Conservation (phyloP, 2,888 invertebrate genomes). For the Caenorhabditis doughertyi region DNA sequence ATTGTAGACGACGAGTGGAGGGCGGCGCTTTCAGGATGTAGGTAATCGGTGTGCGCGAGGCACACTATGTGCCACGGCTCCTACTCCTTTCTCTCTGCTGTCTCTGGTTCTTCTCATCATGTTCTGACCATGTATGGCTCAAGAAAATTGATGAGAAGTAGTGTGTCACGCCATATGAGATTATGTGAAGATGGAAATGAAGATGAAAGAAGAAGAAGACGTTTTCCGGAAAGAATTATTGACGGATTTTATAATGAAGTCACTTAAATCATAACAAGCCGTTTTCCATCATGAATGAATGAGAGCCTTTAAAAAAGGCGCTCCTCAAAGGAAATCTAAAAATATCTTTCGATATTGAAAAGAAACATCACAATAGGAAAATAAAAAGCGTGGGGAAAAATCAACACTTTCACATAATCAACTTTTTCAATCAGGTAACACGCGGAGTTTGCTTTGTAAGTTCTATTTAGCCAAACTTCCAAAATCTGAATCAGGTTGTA, state of each 20-base stretch:
- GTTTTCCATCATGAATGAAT: too few relatives aligned
- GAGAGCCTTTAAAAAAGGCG: too few relatives aligned
- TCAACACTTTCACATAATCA: too few relatives aligned
- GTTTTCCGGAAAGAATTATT: constrained; percentile 12
- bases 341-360: too few relatives aligned
- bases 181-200: constrained; percentile 41
- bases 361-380: too few relatives aligned
- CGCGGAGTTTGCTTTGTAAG: too few relatives aligned
- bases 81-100: constrained; percentile 15
- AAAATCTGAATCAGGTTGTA: too few relatives aligned
- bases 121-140: constrained; percentile 42
- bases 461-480: too few relatives aligned
- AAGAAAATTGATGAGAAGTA: constrained; percentile 34
- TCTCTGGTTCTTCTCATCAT: constrained; percentile 40
- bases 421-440: too few relatives aligned
- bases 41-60: constrained; percentile 57
- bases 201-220: background rate
- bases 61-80: constrained; percentile 41
- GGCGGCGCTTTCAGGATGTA: constrained; percentile 53
- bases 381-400: too few relatives aligned
- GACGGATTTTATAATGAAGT: constrained; percentile 4
- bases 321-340: too few relatives aligned
- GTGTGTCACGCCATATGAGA: constrained; percentile 38
- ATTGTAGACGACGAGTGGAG: constrained; percentile 33
- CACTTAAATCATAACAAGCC: background rate